A percentile compares a stretch with the other conserved stretches of the same genome.
Evolutionary conservation across 2,797 vertebrate genomes (phyloP).

Genomic region (Amphiprion clarkii): DNA sequence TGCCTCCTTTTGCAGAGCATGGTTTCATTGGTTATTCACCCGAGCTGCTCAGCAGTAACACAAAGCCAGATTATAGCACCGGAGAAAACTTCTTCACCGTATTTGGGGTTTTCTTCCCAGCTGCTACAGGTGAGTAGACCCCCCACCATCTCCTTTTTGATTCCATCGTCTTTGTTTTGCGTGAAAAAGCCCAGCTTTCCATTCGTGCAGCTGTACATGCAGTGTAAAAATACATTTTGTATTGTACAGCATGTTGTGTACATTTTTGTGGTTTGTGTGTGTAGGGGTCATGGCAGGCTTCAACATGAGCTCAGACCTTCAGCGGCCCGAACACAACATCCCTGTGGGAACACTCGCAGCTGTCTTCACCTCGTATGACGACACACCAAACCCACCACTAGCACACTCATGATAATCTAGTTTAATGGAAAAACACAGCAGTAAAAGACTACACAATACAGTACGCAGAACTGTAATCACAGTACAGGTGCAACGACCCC

Average conservation of each 20-base stretch:
- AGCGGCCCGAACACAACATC: constrained; percentile 91
- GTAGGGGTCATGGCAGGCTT: constrained; percentile 99
- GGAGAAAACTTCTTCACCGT: constrained; percentile 97
- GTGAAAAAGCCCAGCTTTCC: background rate
- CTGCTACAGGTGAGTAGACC: constrained; percentile 91
- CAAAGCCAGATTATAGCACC: constrained; percentile 90
- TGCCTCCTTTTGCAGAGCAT: constrained; percentile 82
- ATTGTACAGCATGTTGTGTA: constrained; percentile 34
- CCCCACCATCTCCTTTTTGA: background rate
- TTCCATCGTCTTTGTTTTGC: background rate
- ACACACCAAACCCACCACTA: constrained; percentile 17
- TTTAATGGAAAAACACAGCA: constrained; percentile 5
- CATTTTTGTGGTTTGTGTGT: constrained; percentile 60
- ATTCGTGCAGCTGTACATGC: constrained; percentile 2
- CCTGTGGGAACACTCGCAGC: constrained; percentile 96
- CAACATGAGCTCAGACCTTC: constrained; percentile 98
- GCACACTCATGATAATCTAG: constrained; percentile 12
- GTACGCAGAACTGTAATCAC: background rate
- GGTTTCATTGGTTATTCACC: constrained; percentile 94
- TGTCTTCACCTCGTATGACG: constrained; percentile 94
- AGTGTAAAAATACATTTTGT: constrained; percentile 17
- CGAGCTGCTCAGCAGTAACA: constrained; percentile 89
- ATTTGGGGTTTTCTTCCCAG: constrained; percentile 98
- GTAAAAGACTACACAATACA: background rate
- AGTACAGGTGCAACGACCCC: background rate